Evolutionary conservation across 1,140 invertebrate species (phyloP).

Genomic region (Battus philenor): DNA sequence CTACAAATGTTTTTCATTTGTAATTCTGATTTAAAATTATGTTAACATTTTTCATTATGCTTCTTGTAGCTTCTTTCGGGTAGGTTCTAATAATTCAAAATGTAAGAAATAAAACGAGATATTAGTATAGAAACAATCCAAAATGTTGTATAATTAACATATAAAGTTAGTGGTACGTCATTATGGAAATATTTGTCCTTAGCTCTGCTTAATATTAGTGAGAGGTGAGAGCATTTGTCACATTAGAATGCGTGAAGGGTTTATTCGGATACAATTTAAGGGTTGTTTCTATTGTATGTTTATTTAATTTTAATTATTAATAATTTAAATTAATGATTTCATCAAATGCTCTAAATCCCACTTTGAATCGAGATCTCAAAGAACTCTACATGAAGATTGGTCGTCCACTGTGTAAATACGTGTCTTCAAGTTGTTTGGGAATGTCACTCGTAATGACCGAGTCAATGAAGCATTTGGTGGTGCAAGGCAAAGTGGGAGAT

Average conservation of each 20-base stretch:
- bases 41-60: too few relatives aligned
- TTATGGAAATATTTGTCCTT: background rate
- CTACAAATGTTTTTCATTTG: constrained; percentile 17
- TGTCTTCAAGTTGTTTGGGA: background rate
- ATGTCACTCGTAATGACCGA: background rate
- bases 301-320: background rate
- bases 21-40: constrained; percentile 14
- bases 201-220: constrained; percentile 4
- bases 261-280: constrained; percentile 1
- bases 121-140: too few relatives aligned
- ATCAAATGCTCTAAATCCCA: too few relatives aligned
- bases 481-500: background rate
- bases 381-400: too few relatives aligned
- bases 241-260: constrained; percentile 6
- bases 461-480: too few relatives aligned
- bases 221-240: constrained; percentile 5
- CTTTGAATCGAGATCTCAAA: too few relatives aligned
- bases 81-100: too few relatives aligned
- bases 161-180: too few relatives aligned
- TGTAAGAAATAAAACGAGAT: too few relatives aligned
- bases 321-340: background rate
- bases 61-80: too few relatives aligned
- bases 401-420: too few relatives aligned
- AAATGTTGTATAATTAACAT: too few relatives aligned
- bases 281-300: background rate